Conservation (phyloP, 2,797 vertebrate genomes). For the Hoplostethus mediterraneus region DNA sequence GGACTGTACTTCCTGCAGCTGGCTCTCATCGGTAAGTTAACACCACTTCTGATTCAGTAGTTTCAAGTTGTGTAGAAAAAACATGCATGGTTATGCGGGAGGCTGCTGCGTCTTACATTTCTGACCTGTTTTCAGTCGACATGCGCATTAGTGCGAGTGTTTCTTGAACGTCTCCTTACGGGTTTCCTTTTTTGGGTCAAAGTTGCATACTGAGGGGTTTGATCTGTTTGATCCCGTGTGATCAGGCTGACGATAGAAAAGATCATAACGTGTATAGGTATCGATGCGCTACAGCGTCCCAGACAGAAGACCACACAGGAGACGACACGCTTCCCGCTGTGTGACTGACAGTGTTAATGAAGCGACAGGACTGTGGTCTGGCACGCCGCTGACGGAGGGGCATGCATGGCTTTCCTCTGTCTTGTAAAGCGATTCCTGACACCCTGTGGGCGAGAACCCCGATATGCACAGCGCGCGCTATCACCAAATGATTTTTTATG, state of each 20-base stretch:
- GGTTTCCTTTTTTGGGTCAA: conserved; percentile 5
- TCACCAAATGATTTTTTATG: neutral
- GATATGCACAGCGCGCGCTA: neutral
- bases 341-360: conserved; percentile 21
- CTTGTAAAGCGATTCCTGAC: neutral
- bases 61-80: conserved; percentile 31
- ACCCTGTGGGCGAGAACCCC: neutral
- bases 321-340: neutral
- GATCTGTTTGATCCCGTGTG: neutral
- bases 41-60: conserved; percentile 16
- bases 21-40: conserved; percentile 78
- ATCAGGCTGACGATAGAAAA: neutral
- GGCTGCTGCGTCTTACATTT: conserved; percentile 12
- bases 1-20: conserved; percentile 81
- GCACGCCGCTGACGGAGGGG: neutral
- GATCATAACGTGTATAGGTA: neutral
- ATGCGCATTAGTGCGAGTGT: conserved; percentile 8
- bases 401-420: conserved; percentile 19
- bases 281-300: neutral
- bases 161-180: neutral
- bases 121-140: conserved; percentile 7
- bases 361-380: neutral
- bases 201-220: conserved; percentile 45
- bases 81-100: conserved; percentile 14
- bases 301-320: neutral